phyloP scores from a whole-genome alignment of 2,797 vertebrate genomes.

The Falco rusticolus region DNA sequence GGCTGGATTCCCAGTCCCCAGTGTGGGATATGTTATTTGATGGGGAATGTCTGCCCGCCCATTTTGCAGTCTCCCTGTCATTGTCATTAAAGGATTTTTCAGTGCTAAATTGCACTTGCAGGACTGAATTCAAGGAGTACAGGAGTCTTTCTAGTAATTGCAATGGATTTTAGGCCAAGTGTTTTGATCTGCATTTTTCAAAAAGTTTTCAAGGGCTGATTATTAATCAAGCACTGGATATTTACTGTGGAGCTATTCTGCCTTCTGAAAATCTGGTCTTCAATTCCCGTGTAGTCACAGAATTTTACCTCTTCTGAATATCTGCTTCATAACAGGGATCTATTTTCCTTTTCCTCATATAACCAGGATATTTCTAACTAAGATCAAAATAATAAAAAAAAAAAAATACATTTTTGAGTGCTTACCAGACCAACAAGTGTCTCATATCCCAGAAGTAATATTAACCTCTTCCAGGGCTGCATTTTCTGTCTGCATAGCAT shows the following conservation, averaged over 20 bases:
- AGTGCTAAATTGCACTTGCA: not conserved
- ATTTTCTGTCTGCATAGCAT: not conserved
- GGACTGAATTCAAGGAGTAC: not conserved
- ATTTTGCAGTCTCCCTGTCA: not conserved
- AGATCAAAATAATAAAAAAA: not conserved
- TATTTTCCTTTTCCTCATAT: not conserved
- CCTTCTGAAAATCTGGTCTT: not conserved
- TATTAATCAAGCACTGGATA: not conserved
- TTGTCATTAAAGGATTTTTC: not conserved
- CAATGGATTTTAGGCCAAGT: not conserved
- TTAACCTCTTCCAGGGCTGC: not conserved
- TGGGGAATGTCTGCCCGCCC: not conserved
- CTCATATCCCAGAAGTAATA: not conserved
- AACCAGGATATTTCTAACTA: not conserved
- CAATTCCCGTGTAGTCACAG: not conserved
- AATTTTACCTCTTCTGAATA: not conserved
- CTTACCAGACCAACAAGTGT: not conserved
- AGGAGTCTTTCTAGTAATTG: not conserved
- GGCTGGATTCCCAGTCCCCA: not conserved
- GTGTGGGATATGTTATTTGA: rapidly evolving
- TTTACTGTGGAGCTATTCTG: not conserved
- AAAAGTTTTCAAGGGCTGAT: not conserved
- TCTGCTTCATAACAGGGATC: not conserved
- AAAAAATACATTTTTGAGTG: not conserved
- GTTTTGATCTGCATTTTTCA: not conserved